Evolutionary conservation across 1,140 invertebrate species (phyloP).

Genomic region (Drosophila takahashii): DNA sequence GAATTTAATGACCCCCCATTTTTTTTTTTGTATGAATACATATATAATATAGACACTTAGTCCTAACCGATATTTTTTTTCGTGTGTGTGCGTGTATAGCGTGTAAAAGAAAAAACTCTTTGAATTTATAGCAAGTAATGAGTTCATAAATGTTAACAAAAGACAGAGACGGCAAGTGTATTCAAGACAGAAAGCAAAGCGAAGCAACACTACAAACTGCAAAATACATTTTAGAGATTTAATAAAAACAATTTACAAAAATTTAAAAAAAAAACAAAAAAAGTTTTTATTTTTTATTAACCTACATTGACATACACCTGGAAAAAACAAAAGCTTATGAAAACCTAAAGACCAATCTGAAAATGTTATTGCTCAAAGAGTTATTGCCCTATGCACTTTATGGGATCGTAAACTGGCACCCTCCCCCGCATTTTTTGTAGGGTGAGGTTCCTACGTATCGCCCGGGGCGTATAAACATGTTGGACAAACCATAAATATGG

Average conservation of each 20-base stretch:
- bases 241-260: conserved; percentile 67
- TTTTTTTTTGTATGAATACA: conserved; percentile 60
- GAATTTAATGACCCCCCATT: conserved; percentile 29
- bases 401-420: conserved; percentile 24
- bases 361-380: conserved; percentile 11
- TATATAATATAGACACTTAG: conserved; percentile 50
- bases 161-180: conserved; percentile 33
- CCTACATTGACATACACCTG: not conserved
- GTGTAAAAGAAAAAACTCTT: conserved; percentile 59
- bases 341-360: too few species aligned
- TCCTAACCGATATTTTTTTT: conserved; percentile 49
- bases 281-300: not conserved
- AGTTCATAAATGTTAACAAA: conserved; percentile 71
- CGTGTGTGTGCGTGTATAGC: conserved; percentile 59
- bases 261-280: conserved; percentile 8
- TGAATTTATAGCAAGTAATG: conserved; percentile 78
- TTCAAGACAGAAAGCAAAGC: conserved; percentile 42
- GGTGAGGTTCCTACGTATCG: conserved; percentile 6
- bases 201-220: conserved; percentile 30
- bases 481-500: conserved; percentile 67
- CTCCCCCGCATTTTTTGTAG: not conserved
- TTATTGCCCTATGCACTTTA: conserved; percentile 36
- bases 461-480: conserved; percentile 33
- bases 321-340: too few species aligned
- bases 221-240: conserved; percentile 57